Evolutionary conservation across 2,797 vertebrate genomes (phyloP).

Genomic region (Melanogrammus aeglefinus): DNA sequence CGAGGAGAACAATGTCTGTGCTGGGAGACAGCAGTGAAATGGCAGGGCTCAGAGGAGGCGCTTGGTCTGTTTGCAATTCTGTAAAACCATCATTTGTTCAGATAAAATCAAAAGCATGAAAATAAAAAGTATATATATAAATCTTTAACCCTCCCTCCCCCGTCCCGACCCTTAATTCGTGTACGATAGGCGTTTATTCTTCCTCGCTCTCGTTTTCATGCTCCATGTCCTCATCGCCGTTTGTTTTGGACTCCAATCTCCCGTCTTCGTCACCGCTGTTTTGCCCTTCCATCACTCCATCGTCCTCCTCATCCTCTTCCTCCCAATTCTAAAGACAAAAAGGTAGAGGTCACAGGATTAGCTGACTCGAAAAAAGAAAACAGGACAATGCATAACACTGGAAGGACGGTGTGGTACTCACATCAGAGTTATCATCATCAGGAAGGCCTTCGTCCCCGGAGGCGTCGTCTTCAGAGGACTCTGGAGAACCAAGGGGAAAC

Average conservation of each 20-base stretch:
- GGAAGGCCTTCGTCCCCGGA: slow-evolving; percentile 86
- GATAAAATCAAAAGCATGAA: slow-evolving; percentile 76
- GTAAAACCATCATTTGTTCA: slow-evolving; percentile 62
- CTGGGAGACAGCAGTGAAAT: background rate
- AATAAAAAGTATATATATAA: slow-evolving; percentile 80
- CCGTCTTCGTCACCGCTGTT: slow-evolving; percentile 56
- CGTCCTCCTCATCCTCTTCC: slow-evolving; percentile 58
- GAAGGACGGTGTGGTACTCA: slow-evolving; percentile 68
- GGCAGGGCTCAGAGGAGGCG: background rate
- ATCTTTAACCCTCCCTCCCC: slow-evolving; percentile 53
- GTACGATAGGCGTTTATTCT: slow-evolving; percentile 72
- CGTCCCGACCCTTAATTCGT: slow-evolving; percentile 26
- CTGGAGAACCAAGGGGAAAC: slow-evolving; percentile 60
- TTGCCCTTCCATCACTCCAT: slow-evolving; percentile 49
- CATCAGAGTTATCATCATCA: slow-evolving; percentile 86
- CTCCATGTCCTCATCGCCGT: slow-evolving; percentile 93
- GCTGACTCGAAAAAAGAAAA: background rate
- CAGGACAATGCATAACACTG: background rate
- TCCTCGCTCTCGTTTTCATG: slow-evolving; percentile 94
- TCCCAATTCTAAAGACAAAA: slow-evolving; percentile 84
- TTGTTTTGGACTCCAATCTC: slow-evolving; percentile 84
- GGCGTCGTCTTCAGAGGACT: slow-evolving; percentile 86
- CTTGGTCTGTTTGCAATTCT: slow-evolving; percentile 30
- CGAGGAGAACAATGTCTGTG: background rate
- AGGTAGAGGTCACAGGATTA: background rate